phyloP scores from a whole-genome alignment of 1,140 invertebrate genomes.

The Drosophila pallidifrons region DNA sequence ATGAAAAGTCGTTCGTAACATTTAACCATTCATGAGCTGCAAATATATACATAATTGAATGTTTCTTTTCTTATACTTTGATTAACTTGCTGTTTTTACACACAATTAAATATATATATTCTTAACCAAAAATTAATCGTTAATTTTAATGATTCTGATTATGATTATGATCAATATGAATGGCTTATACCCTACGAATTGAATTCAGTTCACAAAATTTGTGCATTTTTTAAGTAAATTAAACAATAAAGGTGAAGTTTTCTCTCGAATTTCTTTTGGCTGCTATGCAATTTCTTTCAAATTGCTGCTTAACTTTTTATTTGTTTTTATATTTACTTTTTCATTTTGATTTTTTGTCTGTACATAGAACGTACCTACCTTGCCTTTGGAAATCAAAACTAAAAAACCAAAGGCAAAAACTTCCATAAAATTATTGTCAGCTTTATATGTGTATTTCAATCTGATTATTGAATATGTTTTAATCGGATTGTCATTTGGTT shows the following conservation, averaged over 20 bases:
- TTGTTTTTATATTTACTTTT: conserved; percentile 22
- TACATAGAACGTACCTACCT: conserved; percentile 26
- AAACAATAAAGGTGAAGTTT: conserved; percentile 81
- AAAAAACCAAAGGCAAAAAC: conserved; percentile 39
- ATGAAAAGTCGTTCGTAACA: conserved; percentile 76
- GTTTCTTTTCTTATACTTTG: conserved; percentile 73
- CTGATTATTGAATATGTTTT: neutral
- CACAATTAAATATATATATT: conserved; percentile 72
- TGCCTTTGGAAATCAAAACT: conserved; percentile 26
- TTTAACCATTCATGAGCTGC: conserved; percentile 77
- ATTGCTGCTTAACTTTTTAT: conserved; percentile 57
- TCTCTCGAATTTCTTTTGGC: conserved; percentile 75
- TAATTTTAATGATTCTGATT: conserved; percentile 64
- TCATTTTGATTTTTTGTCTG: conserved; percentile 42
- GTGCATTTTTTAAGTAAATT: conserved; percentile 39
- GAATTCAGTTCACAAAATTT: conserved; percentile 54
- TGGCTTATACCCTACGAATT: conserved; percentile 70
- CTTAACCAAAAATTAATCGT: conserved; percentile 79
- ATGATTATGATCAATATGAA: conserved; percentile 60
- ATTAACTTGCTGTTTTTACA: conserved; percentile 70
- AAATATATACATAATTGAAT: conserved; percentile 69
- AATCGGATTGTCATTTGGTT: conserved; percentile 53
- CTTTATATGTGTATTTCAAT: conserved; percentile 52
- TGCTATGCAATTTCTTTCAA: conserved; percentile 54
- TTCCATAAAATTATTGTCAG: conserved; percentile 66